phyloP scores from a whole-genome alignment of 2,888 invertebrate species.

The Sarcophaga subvicina region DNA sequence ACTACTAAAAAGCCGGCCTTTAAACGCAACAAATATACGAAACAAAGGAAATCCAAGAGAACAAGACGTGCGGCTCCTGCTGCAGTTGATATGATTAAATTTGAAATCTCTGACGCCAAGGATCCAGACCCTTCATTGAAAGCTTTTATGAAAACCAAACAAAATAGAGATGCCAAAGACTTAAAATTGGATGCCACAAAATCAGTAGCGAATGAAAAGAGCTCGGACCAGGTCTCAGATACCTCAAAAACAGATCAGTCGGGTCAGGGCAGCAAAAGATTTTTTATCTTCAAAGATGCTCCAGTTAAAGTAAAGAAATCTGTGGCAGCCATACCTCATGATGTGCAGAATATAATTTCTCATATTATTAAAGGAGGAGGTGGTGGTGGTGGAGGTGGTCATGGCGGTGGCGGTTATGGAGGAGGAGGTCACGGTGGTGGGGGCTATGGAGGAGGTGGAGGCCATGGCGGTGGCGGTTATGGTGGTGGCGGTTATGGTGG shows the following conservation, averaged over 20 bases:
- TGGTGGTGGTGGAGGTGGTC: constrained; percentile 64
- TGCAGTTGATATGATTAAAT: constrained; percentile 76
- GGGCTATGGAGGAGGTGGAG: constrained; percentile 24
- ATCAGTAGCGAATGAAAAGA: not conserved
- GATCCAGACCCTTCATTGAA: constrained; percentile 71
- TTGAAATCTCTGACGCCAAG: constrained; percentile 80
- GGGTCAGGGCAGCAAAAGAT: constrained; percentile 73
- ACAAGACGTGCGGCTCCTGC: constrained; percentile 48
- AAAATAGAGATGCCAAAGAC: constrained; percentile 61
- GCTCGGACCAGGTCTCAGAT: not conserved
- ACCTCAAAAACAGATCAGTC: constrained; percentile 59
- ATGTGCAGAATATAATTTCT: constrained; percentile 78
- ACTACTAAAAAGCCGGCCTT: constrained; percentile 44
- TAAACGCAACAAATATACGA: constrained; percentile 40
- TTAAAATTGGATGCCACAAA: constrained; percentile 30
- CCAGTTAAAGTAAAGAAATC: constrained; percentile 75
- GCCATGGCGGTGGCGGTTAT: not conserved
- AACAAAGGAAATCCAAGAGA: constrained; percentile 52
- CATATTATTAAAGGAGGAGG: constrained; percentile 75
- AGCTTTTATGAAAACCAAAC: constrained; percentile 69
- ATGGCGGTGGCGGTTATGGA: constrained; percentile 45
- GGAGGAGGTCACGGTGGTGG: constrained; percentile 35
- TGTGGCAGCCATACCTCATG: constrained; percentile 74
- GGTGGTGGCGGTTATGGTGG: not conserved
- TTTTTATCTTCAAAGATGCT: constrained; percentile 75